These are phyloP conservation scores for Steatocranus sp. DNA, from an alignment of 2,797 vertebrate species.

Conservation along the genomic window DNA sequence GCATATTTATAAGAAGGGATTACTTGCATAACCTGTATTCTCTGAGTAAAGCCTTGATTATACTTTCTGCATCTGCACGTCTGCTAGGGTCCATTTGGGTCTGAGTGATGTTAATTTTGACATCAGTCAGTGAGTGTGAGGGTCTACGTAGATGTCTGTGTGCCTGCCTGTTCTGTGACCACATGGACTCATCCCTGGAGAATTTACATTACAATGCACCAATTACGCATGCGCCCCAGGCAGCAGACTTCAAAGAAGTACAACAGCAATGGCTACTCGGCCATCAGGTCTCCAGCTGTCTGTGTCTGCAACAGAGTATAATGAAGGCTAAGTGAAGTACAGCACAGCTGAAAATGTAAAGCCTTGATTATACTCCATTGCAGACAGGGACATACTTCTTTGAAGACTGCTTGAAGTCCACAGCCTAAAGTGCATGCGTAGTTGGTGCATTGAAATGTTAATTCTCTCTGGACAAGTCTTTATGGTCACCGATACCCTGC, in stretches of 20 bases:
- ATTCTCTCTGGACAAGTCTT: not conserved
- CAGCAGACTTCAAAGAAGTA: not conserved
- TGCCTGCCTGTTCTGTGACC: not conserved
- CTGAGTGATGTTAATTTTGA: not conserved
- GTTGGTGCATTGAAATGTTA: not conserved
- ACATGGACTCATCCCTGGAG: not conserved
- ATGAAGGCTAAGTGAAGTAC: not conserved
- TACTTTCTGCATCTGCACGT: not conserved
- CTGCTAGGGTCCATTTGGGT: not conserved
- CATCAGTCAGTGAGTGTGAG: not conserved
- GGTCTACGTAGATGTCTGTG: rapidly evolving
- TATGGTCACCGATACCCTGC: not conserved
- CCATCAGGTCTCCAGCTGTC: not conserved
- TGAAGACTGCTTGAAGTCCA: not conserved
- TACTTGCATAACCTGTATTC: not conserved
- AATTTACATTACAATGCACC: not conserved
- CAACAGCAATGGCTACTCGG: not conserved
- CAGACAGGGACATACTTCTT: not conserved
- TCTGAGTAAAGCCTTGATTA: not conserved
- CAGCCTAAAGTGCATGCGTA: not conserved
- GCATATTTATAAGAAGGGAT: not conserved
- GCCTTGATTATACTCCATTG: not conserved
- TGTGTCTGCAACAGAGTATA: not conserved
- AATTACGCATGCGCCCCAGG: not conserved
- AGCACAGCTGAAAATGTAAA: not conserved